phyloP scores from a whole-genome alignment of 2,888 invertebrate genomes.

The Tortricodes alternella region DNA sequence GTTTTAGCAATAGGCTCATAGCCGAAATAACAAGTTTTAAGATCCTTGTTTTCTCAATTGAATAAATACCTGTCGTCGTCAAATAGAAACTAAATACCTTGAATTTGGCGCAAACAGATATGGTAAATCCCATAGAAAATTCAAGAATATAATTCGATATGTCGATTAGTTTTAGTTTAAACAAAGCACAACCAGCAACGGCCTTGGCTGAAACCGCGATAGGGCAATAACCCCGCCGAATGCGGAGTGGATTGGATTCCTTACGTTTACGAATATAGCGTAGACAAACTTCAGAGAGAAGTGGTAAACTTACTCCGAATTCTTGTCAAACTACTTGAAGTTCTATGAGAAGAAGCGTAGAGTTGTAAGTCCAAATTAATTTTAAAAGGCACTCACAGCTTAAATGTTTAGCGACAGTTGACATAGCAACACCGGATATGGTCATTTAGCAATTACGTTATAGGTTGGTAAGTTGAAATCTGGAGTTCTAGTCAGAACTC shows the following conservation, averaged over 20 bases:
- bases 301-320: too few species aligned
- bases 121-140: background rate
- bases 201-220: conserved; percentile 6
- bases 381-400: too few species aligned
- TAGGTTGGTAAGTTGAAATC: too few species aligned
- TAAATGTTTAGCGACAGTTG: too few species aligned
- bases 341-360: too few species aligned
- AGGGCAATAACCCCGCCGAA: conserved; percentile 4
- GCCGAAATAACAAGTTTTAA: too few species aligned
- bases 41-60: background rate
- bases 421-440: background rate
- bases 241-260: background rate
- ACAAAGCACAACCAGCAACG: conserved; percentile 3
- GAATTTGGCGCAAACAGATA: background rate
- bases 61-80: background rate
- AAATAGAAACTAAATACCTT: background rate
- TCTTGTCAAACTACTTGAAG: too few species aligned
- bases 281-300: conserved; percentile 13
- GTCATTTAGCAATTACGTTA: background rate
- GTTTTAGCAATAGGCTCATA: too few species aligned
- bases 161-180: conserved; percentile 8
- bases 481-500: too few species aligned
- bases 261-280: conserved; percentile 10
- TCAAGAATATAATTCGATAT: background rate
- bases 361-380: background rate